A percentile compares a stretch with the other conserved stretches of the same genome.
Conservation (phyloP, 92 coral and sea anemone species). For the Epizoanthus scotinus region DNA sequence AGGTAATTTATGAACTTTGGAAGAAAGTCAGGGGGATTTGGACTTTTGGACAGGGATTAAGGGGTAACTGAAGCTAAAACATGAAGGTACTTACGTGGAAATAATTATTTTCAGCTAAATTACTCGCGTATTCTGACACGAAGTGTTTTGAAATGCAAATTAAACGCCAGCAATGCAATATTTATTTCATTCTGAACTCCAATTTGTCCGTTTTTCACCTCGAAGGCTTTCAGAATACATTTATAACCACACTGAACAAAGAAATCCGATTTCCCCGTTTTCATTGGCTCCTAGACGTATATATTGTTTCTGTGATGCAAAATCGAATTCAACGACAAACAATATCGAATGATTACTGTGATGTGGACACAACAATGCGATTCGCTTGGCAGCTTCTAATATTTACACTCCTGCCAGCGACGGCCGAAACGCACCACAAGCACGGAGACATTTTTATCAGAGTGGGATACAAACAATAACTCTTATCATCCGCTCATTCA, state of each 20-base stretch:
- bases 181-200: conserved; percentile 5
- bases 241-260: conserved; percentile 10
- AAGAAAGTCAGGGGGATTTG: neutral
- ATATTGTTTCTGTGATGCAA: conserved; percentile 5
- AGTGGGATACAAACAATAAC: neutral
- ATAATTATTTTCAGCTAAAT: neutral
- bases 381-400: conserved; percentile 15
- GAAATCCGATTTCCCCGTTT: neutral
- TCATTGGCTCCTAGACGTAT: conserved; percentile 22
- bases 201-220: conserved; percentile 15
- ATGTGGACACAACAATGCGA: conserved; percentile 14
- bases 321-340: conserved; percentile 21
- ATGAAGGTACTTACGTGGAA: neutral
- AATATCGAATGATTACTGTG: conserved; percentile 24
- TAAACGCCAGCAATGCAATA: conserved; percentile 22
- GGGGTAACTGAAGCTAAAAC: neutral
- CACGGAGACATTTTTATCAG: neutral
- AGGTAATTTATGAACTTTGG: neutral
- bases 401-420: neutral
- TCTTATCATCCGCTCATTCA: neutral
- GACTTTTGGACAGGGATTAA: neutral
- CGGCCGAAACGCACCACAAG: neutral
- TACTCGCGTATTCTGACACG: neutral
- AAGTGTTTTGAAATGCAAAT: conserved; percentile 36
- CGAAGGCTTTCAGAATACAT: neutral